Base-by-base conservation (phyloP, 2,888 invertebrate genomes). In the Achlya flavicornis region DNA sequence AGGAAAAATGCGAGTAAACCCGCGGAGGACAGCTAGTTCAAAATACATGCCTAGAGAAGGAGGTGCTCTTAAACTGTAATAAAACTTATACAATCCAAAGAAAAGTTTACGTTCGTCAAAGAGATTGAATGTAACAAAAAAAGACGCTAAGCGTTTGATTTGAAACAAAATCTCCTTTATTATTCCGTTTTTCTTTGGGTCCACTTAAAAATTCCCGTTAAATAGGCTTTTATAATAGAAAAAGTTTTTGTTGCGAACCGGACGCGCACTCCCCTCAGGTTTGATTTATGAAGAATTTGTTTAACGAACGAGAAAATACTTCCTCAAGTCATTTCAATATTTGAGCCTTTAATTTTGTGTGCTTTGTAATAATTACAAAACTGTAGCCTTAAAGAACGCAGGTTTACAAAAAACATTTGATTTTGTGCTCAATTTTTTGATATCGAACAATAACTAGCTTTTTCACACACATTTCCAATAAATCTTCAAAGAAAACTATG, bases 251-350 rank as follows among this genome's bases (percentile, higher is more conserved):
- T 68, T 66, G 65, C 66, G 43, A 70, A 65, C 65, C 59, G 38
- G 58, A 48, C 61, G 61, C 69, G 66, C 66, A 61, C 64, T 63
- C 60, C 26, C 59, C 64, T 62, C 58, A 59, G 57, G 68, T 66
- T 66, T 76, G 76, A 80, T 79, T 82, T 79, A 81, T 82, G 75
- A 75, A 77, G 76, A 76, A 78, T 68, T 70, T 62, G 63, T 67
- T 66, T 66, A 71, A 73, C 66, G 72, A 69, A 74, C 68, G 66
- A 64, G 53, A 67, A 68, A 59, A 69, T 66, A 68, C 67, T 65
- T 63, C n/a, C 60, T 61, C 62, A 62, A 53, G 71, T 72, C 65
- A 67, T 73, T 77, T 70, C 71, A 74, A 75, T 78, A 75, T 73
- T 53, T 53, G 69, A 66, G 72, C 76, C 68, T 69, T 73, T 75